Evolutionary conservation across 2,888 invertebrate genomes (phyloP), one percentile per base, ranked within the genome.

Genomic region (Drosophila emarginata): DNA sequence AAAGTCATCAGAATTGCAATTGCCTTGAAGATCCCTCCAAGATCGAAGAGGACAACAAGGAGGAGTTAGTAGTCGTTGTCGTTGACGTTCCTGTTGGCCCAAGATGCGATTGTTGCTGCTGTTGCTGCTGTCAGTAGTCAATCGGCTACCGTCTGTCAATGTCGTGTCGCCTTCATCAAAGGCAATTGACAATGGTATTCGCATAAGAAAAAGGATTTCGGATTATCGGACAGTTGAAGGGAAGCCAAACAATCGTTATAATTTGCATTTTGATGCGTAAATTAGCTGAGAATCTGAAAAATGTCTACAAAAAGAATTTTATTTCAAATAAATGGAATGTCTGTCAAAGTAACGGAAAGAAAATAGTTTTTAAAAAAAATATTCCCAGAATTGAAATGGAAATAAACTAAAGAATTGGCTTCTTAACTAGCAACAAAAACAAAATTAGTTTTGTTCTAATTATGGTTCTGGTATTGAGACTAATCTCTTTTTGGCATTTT

Each of bases 1-100:
- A 89, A 90, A 88, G 85, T 89, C 90, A 90, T 90, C 86, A 89
- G 87, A 88, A 84, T 89, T 79, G 87, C 79, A 72, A 72, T 69
- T 66, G 61, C 52, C 45, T 64, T 61, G 75, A 61, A 72, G 68
- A 64, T 59, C 68, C 63, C 68, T 57, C 57, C 37, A 39, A 57
- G 57, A 57, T 57, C 57, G 37, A 7, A 14, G 39, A 57, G 57
- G 57, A 21, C 37, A 40, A 26, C n/a, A 56, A 18, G 32, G 45
- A 56, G 51, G 45, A 56, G 51, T 51, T 36, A 36, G 18, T 15
- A 40, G 52, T 37, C 39, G 39, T 53, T 40, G 18, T 45, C 40
- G 2, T 26, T 26, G 26, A 5, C 6, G 11, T 21, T 45, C 18
- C 45, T 21, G 18, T 45, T 45, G 18, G 9, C 7, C 37, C 39